These are phyloP conservation scores for Petrosia ficiformis DNA, from an alignment of 37 sponge, comb jelly and placozoan species.

Conservation along the genomic window DNA sequence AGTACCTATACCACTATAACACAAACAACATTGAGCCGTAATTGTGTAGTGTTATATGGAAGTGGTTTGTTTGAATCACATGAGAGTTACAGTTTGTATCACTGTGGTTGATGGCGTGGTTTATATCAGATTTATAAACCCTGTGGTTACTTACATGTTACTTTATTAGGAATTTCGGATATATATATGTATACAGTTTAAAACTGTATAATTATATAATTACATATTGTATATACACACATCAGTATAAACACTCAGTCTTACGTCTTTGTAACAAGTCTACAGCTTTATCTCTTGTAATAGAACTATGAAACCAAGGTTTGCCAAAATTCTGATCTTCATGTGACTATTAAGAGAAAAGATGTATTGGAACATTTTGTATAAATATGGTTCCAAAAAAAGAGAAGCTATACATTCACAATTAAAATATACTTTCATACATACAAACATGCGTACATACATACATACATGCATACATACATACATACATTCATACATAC, in stretches of 20 bases:
- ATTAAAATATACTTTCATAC: neutral
- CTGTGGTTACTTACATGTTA: too few relatives aligned
- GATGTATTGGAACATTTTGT: neutral
- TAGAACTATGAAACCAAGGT: conserved; percentile 62
- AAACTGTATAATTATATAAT: too few relatives aligned
- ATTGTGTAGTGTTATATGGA: too few relatives aligned
- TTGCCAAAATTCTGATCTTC: conserved; percentile 67
- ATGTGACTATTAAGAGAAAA: conserved; percentile 9
- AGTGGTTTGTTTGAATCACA: too few relatives aligned
- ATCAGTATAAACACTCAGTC: too few relatives aligned
- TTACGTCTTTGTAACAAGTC: conserved; percentile 55
- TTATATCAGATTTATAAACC: too few relatives aligned
- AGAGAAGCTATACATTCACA: neutral
- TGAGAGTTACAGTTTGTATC: neutral
- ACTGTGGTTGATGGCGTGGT: too few relatives aligned
- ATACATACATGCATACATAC: neutral
- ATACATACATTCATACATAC: neutral
- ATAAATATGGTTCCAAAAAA: neutral
- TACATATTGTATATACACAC: too few relatives aligned
- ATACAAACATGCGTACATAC: conserved; percentile 4
- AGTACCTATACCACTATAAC: too few relatives aligned
- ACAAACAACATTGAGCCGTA: neutral
- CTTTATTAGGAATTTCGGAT: too few relatives aligned
- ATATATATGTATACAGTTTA: too few relatives aligned
- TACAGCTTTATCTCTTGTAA: conserved; percentile 58